Evolutionary conservation across 2,797 vertebrate genomes (phyloP), one percentile per base, ranked within the genome.

Genomic region (Antrozous pallidus): DNA sequence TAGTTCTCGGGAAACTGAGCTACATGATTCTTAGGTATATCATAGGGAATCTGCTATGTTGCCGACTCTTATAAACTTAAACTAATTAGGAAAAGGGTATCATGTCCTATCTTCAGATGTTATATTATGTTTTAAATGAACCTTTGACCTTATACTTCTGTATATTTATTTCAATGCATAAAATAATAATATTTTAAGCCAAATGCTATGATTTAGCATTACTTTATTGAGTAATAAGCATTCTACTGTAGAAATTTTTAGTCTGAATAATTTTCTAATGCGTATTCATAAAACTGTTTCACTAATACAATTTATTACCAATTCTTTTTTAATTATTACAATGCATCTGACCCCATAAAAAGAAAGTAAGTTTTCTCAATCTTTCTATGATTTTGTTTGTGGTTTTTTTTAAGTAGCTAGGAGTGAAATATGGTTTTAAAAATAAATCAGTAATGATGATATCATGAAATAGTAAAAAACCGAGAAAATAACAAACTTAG

Each of bases 151-250:
- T 70, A 7, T 65, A 91, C 73, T 96, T 94, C 85, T 91, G 9
- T 91, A 80, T 91, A 89, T 24, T 95, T 88, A 88, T 73, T 90
- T 95, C 71, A 65, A 54, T 75, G 90, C 90, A 96, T 96, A 94
- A 96, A 95, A 93, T 88, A 93, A 90, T 10, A 94, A 81, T 86
- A 93, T 90, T 85, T 97, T 96, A 95, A 95, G 42, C 22, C 63
- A 90, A 95, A 69, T 73, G 74, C 42, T 92, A 95, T 83, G 91
- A 97, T 96, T 97, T 96, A 96, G 88, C 96, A 97, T 97, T 86
- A 71, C 71, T 89, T 96, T 95, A 97, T 95, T 97, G 89, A 96
- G 88, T 88, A 92, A 97, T 97, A 95, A 95, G 94, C 96, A 97
- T 97, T 97, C 96, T 83, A 45, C 75, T 94, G 75, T 31, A 93